These are phyloP conservation scores for Myiotriccus ornatus DNA, from an alignment of 2,797 vertebrate species.

Conservation along the genomic window DNA sequence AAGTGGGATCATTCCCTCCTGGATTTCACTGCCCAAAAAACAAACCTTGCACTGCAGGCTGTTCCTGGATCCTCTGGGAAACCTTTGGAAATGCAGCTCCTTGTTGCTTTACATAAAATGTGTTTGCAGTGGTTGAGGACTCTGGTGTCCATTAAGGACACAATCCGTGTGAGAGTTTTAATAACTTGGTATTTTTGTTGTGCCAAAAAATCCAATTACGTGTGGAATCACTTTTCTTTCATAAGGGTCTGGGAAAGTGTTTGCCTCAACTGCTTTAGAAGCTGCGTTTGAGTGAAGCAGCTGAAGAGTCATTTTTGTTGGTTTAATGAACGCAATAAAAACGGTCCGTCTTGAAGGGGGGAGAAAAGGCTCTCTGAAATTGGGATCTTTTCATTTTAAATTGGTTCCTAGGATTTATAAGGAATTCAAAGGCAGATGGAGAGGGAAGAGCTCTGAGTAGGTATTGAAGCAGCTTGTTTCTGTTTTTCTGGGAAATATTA, in stretches of 20 bases:
- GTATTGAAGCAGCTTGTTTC: neutral
- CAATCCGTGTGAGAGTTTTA: neutral
- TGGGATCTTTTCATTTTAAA: neutral
- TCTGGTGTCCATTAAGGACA: neutral
- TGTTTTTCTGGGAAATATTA: rapidly evolving
- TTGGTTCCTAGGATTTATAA: neutral
- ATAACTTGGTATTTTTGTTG: neutral
- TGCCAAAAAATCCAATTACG: neutral
- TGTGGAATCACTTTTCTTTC: neutral
- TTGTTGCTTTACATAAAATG: neutral
- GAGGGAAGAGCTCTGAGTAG: neutral
- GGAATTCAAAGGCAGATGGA: neutral
- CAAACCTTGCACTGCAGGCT: rapidly evolving
- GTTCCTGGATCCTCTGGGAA: neutral
- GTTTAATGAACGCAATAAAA: neutral
- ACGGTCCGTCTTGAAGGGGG: neutral
- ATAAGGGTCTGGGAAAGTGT: neutral
- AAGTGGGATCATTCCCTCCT: neutral
- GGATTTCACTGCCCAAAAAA: neutral
- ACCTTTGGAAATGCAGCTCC: neutral
- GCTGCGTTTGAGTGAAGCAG: neutral
- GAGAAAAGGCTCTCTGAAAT: neutral
- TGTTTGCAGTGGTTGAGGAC: neutral
- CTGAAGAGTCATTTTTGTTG: neutral
- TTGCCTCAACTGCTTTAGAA: neutral